Conservation (phyloP, 2,797 vertebrate species). For the Gymnoscopelus braueri region DNA sequence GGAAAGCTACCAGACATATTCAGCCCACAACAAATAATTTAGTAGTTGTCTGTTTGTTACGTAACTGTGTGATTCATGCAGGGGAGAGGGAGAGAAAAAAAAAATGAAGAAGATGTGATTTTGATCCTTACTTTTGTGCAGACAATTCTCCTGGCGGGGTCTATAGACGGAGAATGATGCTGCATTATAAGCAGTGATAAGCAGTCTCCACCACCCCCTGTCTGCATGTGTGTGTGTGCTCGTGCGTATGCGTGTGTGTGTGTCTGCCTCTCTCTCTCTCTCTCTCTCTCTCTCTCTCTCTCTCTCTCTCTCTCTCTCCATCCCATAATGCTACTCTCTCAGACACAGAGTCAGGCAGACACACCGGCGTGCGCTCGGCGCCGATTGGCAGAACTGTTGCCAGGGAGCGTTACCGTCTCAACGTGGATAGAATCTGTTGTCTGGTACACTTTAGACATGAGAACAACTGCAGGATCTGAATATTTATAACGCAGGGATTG, state of each 20-base stretch:
- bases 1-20: slow-evolving; percentile 76
- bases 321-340: slow-evolving; percentile 75
- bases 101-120: no score
- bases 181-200: slow-evolving; percentile 75
- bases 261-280: slow-evolving; percentile 20
- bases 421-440: slow-evolving; percentile 83
- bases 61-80: slow-evolving; percentile 73
- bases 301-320: slow-evolving; percentile 55
- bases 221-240: no score
- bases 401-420: slow-evolving; percentile 81
- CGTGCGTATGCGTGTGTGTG: no score
- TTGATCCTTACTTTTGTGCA: slow-evolving; percentile 65
- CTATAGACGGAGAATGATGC: slow-evolving; percentile 73
- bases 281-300: slow-evolving; percentile 36
- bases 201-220: slow-evolving; percentile 29
- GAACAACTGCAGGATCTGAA: slow-evolving; percentile 86
- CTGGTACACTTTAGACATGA: slow-evolving; percentile 82
- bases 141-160: slow-evolving; percentile 70
- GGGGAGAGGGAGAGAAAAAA: slow-evolving; percentile 44
- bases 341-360: slow-evolving; percentile 77
- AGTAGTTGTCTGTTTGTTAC: slow-evolving; percentile 75
- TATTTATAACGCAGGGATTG: slow-evolving; percentile 82
- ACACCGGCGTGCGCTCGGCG: slow-evolving; percentile 62
- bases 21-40: slow-evolving; percentile 77
- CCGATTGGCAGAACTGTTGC: slow-evolving; percentile 85